Conservation (phyloP, 2,113 vertebrate genomes). For the Oryzias curvinotus region DNA sequence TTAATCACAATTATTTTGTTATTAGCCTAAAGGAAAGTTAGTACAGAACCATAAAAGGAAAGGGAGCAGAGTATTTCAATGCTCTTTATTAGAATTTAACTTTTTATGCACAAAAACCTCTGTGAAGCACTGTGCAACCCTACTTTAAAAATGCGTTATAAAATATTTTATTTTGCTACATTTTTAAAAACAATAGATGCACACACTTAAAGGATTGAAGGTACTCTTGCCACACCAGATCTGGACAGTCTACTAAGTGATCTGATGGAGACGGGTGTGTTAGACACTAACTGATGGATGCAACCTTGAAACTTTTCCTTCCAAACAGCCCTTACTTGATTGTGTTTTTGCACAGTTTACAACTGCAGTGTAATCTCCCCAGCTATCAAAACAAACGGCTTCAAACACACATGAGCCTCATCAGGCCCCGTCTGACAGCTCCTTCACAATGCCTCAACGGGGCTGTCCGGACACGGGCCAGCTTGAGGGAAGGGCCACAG, state of each 20-base stretch:
- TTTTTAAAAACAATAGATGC: too few species aligned
- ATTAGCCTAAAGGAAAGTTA: too few species aligned
- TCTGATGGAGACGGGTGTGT: background rate
- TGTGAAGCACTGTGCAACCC: too few species aligned
- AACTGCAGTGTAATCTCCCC: conserved; percentile 22
- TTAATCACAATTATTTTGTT: too few species aligned
- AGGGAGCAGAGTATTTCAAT: too few species aligned
- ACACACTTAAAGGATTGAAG: background rate
- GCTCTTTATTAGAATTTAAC: too few species aligned
- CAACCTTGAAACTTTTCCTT: conserved; percentile 44
- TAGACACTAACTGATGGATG: conserved; percentile 1
- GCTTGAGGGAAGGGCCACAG: conserved; percentile 86
- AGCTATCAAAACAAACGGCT: conserved; percentile 58
- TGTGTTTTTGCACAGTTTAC: conserved; percentile 36
- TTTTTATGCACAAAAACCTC: too few species aligned
- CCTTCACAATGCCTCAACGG: conserved; percentile 81
- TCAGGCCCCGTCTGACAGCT: conserved; percentile 72
- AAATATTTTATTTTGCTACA: too few species aligned
- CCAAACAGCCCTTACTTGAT: conserved; percentile 40
- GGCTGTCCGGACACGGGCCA: conserved; percentile 84
- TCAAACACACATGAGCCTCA: conserved; percentile 37
- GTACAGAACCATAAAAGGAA: too few species aligned
- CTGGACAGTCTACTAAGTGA: background rate
- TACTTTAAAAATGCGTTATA: too few species aligned
- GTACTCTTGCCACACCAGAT: background rate